phyloP scores from a whole-genome alignment of 1,140 invertebrate species.

The Helicoverpa zea region DNA sequence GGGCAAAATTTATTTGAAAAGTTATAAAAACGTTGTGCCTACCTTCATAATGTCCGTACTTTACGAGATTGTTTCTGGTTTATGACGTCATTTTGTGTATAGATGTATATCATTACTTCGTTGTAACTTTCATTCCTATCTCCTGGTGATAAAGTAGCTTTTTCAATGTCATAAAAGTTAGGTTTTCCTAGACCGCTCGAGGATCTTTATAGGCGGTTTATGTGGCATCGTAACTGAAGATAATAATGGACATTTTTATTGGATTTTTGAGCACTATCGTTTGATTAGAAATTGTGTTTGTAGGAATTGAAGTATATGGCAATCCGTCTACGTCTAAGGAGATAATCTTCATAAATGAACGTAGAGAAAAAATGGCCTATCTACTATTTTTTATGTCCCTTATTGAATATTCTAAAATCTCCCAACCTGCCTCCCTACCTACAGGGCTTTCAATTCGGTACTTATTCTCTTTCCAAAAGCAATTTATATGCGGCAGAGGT shows the following conservation, averaged over 20 bases:
- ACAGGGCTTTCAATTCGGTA: too few species aligned
- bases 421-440: too few species aligned
- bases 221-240: conserved; percentile 64
- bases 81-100: conserved; percentile 52
- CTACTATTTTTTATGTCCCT: too few species aligned
- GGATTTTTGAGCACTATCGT: conserved; percentile 55
- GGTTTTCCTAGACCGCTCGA: conserved; percentile 58
- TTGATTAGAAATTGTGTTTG: conserved; percentile 14
- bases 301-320: background rate
- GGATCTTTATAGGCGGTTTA: conserved; percentile 67
- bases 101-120: conserved; percentile 48
- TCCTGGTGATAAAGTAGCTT: conserved; percentile 55
- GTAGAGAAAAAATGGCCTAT: too few species aligned
- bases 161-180: conserved; percentile 63
- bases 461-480: background rate
- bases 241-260: conserved; percentile 67
- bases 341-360: too few species aligned
- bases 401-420: too few species aligned
- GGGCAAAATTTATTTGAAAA: conserved; percentile 16
- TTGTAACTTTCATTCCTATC: conserved; percentile 54
- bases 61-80: conserved; percentile 57
- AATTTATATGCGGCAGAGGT: background rate
- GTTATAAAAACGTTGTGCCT: conserved; percentile 13
- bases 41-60: conserved; percentile 51
- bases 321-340: too few species aligned